phyloP scores from a whole-genome alignment of 2,888 invertebrate genomes.

The Phaedon cochleariae region DNA sequence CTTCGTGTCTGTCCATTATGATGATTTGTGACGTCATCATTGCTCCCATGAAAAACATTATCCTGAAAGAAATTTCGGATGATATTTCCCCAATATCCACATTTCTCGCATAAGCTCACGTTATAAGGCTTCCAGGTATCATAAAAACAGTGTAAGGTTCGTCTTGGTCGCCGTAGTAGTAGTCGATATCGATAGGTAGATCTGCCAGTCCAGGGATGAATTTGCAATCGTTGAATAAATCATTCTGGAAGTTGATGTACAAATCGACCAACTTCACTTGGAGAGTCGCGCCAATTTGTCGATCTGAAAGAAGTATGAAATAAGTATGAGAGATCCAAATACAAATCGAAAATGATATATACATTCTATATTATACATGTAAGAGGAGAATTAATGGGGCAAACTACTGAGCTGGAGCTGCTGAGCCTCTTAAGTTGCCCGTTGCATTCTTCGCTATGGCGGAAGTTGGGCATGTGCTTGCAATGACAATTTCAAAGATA shows the following conservation, averaged over 20 bases:
- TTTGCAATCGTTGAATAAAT: slow-evolving; percentile 72
- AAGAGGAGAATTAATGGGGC: no score
- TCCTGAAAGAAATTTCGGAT: slow-evolving; percentile 63
- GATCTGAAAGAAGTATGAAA: slow-evolving; percentile 71
- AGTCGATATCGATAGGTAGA: slow-evolving; percentile 69
- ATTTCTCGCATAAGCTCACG: slow-evolving; percentile 64
- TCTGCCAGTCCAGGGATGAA: slow-evolving; percentile 67
- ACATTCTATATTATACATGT: no score
- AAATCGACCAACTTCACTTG: slow-evolving; percentile 67
- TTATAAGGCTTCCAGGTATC: slow-evolving; percentile 84
- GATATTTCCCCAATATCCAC: slow-evolving; percentile 24
- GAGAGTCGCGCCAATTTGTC: slow-evolving; percentile 81
- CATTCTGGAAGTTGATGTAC: slow-evolving; percentile 68
- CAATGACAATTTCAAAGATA: no score
- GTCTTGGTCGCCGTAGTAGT: slow-evolving; percentile 73
- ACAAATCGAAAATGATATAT: neutral
- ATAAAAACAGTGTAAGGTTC: slow-evolving; percentile 82
- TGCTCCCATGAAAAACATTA: slow-evolving; percentile 86
- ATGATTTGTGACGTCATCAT: slow-evolving; percentile 85
- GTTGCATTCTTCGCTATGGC: no score
- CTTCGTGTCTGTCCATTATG: slow-evolving; percentile 78
- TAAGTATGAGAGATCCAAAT: neutral
- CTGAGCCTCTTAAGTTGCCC: no score
- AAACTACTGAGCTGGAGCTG: no score
- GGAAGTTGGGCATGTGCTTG: no score